Percentiles rank a stretch among this genome's conserved stretches.
These are phyloP conservation scores for Poecilia picta DNA, from an alignment of 2,797 vertebrate species.

Conservation along the genomic window DNA sequence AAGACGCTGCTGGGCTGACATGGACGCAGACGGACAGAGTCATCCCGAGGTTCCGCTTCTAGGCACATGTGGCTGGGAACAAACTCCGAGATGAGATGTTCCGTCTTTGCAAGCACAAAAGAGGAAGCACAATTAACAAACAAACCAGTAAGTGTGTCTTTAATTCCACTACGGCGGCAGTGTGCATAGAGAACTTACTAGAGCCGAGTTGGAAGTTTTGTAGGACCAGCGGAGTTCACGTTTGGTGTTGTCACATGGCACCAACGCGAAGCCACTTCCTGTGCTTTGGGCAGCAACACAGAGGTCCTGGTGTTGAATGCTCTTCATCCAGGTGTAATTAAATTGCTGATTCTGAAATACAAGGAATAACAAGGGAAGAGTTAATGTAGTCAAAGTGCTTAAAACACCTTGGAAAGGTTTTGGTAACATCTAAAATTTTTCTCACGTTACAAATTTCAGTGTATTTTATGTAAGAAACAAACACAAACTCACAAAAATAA, in stretches of 20 bases:
- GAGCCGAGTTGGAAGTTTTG: constrained; percentile 73
- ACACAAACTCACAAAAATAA: background rate
- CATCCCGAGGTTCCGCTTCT: constrained; percentile 76
- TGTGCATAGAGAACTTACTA: constrained; percentile 79
- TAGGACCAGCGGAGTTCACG: constrained; percentile 85
- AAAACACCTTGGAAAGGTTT: background rate
- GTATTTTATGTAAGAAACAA: background rate
- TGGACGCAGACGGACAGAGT: constrained; percentile 62
- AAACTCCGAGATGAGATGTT: constrained; percentile 85
- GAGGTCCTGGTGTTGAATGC: constrained; percentile 82
- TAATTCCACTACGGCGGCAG: background rate
- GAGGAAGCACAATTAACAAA: constrained; percentile 14
- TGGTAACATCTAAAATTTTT: background rate
- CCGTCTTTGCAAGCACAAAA: constrained; percentile 72
- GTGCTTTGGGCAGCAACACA: constrained; percentile 75
- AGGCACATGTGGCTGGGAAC: constrained; percentile 79
- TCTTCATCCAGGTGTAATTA: constrained; percentile 92
- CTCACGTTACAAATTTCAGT: background rate
- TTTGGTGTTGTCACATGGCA: constrained; percentile 77
- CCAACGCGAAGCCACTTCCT: constrained; percentile 59
- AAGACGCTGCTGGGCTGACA: constrained; percentile 80
- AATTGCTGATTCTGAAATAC: constrained; percentile 84
- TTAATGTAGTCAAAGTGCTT: constrained; percentile 26
- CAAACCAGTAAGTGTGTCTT: background rate
- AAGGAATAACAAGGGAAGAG: constrained; percentile 8